phyloP scores from a whole-genome alignment of 2,797 vertebrate genomes.

The Siniperca undulata region DNA sequence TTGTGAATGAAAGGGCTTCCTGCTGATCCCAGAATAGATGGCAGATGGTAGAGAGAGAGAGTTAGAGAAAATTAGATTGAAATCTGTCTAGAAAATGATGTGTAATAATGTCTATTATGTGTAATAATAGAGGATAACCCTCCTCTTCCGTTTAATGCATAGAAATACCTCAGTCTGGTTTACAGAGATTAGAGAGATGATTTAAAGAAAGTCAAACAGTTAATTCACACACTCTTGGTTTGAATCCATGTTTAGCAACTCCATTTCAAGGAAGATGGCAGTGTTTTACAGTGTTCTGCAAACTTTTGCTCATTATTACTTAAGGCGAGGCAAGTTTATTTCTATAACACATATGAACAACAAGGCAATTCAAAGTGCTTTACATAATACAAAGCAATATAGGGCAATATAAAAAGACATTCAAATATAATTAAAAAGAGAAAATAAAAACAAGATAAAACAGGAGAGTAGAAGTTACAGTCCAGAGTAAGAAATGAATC shows the following conservation, averaged over 20 bases:
- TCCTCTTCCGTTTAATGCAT: slow-evolving; percentile 7
- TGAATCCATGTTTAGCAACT: slow-evolving; percentile 4
- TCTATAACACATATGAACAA: too few relatives aligned
- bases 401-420: too few relatives aligned
- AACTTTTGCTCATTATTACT: slow-evolving; percentile 11
- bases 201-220: slow-evolving; percentile 12
- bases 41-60: slow-evolving; percentile 26
- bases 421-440: too few relatives aligned
- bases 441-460: too few relatives aligned
- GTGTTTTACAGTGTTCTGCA: slow-evolving; percentile 28
- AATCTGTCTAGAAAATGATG: slow-evolving; percentile 50
- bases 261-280: not conserved
- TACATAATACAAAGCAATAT: too few relatives aligned
- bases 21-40: slow-evolving; percentile 58
- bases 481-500: too few relatives aligned
- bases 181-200: slow-evolving; percentile 10
- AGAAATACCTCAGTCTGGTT: slow-evolving; percentile 30
- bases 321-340: not conserved
- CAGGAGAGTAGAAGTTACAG: too few relatives aligned
- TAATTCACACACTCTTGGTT: not conserved
- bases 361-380: too few relatives aligned
- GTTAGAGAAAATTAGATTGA: not conserved
- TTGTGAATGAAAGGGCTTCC: slow-evolving; percentile 66
- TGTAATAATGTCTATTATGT: too few relatives aligned
- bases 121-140: slow-evolving; percentile 29